Evolutionary conservation across 2,888 invertebrate genomes (phyloP).

Genomic region (Lepidochrysops patricia): DNA sequence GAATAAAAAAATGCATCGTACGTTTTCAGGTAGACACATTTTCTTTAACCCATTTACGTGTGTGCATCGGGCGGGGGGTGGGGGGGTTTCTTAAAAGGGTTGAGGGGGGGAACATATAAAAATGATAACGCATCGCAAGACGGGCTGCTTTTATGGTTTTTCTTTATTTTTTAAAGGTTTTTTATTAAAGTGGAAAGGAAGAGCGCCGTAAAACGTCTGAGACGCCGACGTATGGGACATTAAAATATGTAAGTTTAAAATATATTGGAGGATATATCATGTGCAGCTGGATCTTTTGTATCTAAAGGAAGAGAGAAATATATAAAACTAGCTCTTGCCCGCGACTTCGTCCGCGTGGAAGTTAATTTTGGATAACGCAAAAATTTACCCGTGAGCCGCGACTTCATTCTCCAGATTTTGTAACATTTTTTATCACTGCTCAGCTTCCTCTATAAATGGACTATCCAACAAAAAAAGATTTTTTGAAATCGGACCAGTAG

Average conservation of each 20-base stretch:
- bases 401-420: no score
- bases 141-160: constrained; percentile 72
- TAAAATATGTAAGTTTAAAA: constrained; percentile 8
- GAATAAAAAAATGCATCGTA: constrained; percentile 72
- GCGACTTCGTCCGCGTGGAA: neutral
- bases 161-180: constrained; percentile 70
- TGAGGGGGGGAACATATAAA: constrained; percentile 64
- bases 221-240: neutral
- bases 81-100: constrained; percentile 41
- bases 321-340: neutral
- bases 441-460: no score
- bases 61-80: constrained; percentile 48
- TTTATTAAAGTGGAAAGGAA: constrained; percentile 49
- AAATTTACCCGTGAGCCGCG: no score
- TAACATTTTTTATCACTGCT: no score
- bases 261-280: neutral
- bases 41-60: constrained; percentile 73
- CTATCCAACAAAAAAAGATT: no score
- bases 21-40: constrained; percentile 75
- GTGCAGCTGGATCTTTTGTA: no score
- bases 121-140: constrained; percentile 75
- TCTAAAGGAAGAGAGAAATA: neutral
- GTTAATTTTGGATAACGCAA: no score
- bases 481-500: no score
- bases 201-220: constrained; percentile 28